These are phyloP conservation scores for Megaceryle torquata DNA, from an alignment of 2,113 vertebrate genomes.

Conservation along the genomic window DNA sequence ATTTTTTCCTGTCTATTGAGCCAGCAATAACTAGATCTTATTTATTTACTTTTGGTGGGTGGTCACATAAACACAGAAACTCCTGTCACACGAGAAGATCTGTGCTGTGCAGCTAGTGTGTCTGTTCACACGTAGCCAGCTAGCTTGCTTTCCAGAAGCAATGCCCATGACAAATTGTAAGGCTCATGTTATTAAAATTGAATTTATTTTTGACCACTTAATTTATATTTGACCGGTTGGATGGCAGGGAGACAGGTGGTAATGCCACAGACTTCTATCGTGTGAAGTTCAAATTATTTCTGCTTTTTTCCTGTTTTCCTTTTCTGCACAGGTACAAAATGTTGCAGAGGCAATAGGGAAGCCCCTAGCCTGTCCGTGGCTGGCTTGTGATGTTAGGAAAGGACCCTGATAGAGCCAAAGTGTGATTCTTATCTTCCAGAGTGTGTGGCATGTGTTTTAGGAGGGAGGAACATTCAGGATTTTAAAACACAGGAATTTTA, in stretches of 20 bases:
- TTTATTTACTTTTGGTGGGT: conserved; percentile 56
- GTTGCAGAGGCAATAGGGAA: background rate
- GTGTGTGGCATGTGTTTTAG: background rate
- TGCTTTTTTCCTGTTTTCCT: background rate
- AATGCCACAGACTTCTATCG: background rate
- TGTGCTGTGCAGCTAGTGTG: background rate
- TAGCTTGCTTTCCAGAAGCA: background rate
- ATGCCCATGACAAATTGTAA: background rate
- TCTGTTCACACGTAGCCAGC: background rate
- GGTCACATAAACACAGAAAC: background rate
- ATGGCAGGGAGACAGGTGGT: background rate
- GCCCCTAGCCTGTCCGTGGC: background rate
- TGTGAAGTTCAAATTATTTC: background rate
- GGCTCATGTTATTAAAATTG: background rate
- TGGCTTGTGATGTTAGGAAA: background rate
- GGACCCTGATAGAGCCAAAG: background rate
- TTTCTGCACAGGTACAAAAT: background rate
- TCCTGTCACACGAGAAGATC: background rate
- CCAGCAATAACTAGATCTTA: conserved; percentile 50
- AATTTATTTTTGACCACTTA: background rate
- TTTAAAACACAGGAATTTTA: background rate
- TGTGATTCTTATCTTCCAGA: background rate
- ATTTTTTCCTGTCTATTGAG: conserved; percentile 38
- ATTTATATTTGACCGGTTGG: background rate
- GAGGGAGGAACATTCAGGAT: background rate